Base-by-base conservation (phyloP, 2,797 vertebrate genomes). In the Craterocephalus amniculus region DNA sequence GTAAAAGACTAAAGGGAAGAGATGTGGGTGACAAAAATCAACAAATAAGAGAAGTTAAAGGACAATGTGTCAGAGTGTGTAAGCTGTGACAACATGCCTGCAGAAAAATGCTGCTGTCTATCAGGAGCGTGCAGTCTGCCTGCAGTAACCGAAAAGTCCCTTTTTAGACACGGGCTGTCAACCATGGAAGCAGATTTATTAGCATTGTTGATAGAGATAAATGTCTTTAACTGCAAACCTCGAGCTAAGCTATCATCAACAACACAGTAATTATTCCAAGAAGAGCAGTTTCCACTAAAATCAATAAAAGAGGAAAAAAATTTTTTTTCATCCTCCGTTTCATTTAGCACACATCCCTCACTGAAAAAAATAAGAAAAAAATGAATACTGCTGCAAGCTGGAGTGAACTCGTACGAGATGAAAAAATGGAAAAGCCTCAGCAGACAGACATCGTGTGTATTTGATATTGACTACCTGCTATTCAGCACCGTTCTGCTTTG, bases 401-500 rank as follows among this genome's bases (percentile, higher is more conserved):
- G 29, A 11, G 29, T 31, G 52, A 74, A 11, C 56, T 49, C 72
- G 61, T 74, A 67, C 70, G 68, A 40, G 8, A 74, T 1, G 49
- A 59, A 59, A 51, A 61, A 69, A 86, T 73, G 60, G 76, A 79
- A 87, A 79, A 60, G 32, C 54, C 29, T 66, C 24, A 22, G 61
- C 24, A 24, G 68, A 58, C 6, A 3, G 38, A n/a, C 72, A 40
- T 68, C 34, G 61, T 70, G 26, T 65, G 12, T 40, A 61, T 76
- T 32, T 75, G 29, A 81, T 86, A 88, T 90, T 62, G 80, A 86
- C 74, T 76, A 18, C 70, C 34, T 83, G 72, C 73, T 73, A n/a
- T 76, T 86, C 72, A 72, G 51, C 58, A 52, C 18, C 0, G 2
- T 48, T 56, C 67, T 57, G 62, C 36, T 74, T 63, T 74, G 76